Percentiles rank a stretch among this genome's conserved stretches.
Evolutionary conservation across 2,797 vertebrate species (phyloP).

Genomic region (Sebastes taczanowskii): DNA sequence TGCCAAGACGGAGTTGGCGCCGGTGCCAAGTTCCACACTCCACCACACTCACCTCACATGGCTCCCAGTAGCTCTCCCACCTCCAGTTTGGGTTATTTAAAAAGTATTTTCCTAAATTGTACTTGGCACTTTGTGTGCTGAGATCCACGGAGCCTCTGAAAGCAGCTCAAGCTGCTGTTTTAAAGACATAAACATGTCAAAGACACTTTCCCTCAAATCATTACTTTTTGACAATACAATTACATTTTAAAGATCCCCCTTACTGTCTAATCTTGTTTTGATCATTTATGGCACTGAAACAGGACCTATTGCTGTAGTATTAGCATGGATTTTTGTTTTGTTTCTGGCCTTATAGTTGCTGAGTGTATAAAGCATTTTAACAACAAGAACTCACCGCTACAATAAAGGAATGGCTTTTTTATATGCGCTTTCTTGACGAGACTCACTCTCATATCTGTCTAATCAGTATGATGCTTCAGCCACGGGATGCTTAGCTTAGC

Average conservation of each 20-base stretch:
- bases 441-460: not conserved
- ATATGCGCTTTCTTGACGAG: not conserved
- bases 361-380: not conserved
- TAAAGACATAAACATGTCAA: not conserved
- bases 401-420: not conserved
- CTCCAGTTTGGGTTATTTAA: constrained; percentile 60
- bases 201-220: not conserved
- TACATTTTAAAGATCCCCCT: not conserved
- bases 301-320: not conserved
- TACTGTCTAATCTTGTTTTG: not conserved
- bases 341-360: not conserved
- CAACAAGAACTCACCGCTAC: not conserved
- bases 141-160: constrained; percentile 14
- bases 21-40: constrained; percentile 62
- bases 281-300: not conserved
- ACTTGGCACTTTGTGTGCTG: constrained; percentile 33
- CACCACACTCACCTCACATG: constrained; percentile 59
- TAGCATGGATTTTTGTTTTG: not conserved
- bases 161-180: constrained; percentile 6
- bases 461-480: not conserved
- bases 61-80: constrained; percentile 48
- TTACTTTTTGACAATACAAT: not conserved
- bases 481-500: not conserved
- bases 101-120: constrained; percentile 51
- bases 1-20: constrained; percentile 11